Base-by-base conservation (phyloP, 2,888 invertebrate genomes). In the Dasypolia templi region DNA sequence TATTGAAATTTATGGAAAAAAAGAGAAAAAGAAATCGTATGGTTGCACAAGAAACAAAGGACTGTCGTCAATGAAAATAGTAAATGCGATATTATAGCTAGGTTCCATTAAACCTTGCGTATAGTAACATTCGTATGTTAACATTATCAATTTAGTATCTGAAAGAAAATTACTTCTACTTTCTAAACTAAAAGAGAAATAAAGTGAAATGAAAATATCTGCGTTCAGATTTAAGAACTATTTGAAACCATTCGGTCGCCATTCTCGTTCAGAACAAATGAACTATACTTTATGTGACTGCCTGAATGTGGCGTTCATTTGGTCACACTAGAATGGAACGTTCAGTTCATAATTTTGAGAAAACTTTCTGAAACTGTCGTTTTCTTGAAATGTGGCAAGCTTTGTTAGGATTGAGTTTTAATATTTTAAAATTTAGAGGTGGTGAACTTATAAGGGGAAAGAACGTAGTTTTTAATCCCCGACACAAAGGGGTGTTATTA, bases 201-300 rank as follows among this genome's bases (percentile, higher is more conserved):
- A 32, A n/a, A 17, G 17, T 17, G n/a, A 3, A 22, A 63, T 44
- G n/a, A 70, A 39, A 39, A 39, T 39, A 39, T 17, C 14, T 39
- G 32, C 32, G 63, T 26, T 74, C 46, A 59, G 61, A 63, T 80
- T 73, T 74, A 63, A 63, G 12, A 77, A 62, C 51, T 69, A 77
- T 80, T 83, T 73, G 62, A 53, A 72, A 65, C 69, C 73, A 77
- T 86, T 79, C 62, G 63, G 49, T 69, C 67, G 68, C 68, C 64
- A 35, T 63, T 77, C 53, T 42, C 64, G 63, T 67, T 72, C 49
- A n/a, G 51, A 75, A 84, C 79, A 75, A 73, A 86, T 78, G 81
- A 81, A 81, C 75, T 53, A 78, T 84, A 82, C 56, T 86, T 86
- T 84, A 85, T 86, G 75, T 68, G 82, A 64, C 61, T 73, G 73